Percentiles rank a stretch among this genome's conserved stretches.
These are phyloP conservation scores for Tupaia chinensis DNA, from an alignment of 2,113 vertebrate genomes.

Conservation along the genomic window DNA sequence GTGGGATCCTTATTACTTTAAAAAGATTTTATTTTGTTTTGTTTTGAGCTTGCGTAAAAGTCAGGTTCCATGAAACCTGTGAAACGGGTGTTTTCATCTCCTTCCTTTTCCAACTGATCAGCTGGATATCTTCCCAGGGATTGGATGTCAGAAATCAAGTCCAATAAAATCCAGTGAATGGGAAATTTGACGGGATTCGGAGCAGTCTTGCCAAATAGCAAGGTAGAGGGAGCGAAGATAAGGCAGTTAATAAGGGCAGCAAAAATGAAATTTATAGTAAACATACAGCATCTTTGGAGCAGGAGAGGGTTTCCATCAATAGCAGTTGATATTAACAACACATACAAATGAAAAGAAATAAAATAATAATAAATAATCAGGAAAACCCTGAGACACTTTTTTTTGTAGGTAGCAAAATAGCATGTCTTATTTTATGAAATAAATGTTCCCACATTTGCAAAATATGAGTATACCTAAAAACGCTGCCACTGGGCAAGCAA, in stretches of 20 bases:
- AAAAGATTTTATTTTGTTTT: background rate
- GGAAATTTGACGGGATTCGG: constrained; percentile 42
- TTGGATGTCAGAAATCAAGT: constrained; percentile 70
- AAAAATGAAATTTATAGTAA: background rate
- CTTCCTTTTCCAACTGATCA: background rate
- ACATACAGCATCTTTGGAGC: background rate
- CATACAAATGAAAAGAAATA: background rate
- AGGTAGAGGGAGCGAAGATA: background rate
- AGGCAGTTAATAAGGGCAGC: background rate
- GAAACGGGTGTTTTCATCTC: constrained; percentile 21
- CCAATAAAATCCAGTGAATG: background rate
- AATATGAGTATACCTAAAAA: background rate
- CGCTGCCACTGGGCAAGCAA: background rate
- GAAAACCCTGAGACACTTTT: background rate
- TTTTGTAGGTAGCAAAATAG: constrained; percentile 45
- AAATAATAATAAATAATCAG: background rate
- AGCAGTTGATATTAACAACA: background rate
- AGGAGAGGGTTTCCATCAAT: background rate
- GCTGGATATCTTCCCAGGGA: constrained; percentile 57
- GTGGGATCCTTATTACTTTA: background rate
- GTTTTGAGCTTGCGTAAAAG: background rate
- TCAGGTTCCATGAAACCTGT: background rate
- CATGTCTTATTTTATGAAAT: constrained; percentile 55
- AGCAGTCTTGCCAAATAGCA: background rate
- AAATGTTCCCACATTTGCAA: constrained; percentile 16